Percentiles rank a stretch among this genome's conserved stretches.
Evolutionary conservation across 2,888 invertebrate species (phyloP).

Genomic region (Magallana nippona): DNA sequence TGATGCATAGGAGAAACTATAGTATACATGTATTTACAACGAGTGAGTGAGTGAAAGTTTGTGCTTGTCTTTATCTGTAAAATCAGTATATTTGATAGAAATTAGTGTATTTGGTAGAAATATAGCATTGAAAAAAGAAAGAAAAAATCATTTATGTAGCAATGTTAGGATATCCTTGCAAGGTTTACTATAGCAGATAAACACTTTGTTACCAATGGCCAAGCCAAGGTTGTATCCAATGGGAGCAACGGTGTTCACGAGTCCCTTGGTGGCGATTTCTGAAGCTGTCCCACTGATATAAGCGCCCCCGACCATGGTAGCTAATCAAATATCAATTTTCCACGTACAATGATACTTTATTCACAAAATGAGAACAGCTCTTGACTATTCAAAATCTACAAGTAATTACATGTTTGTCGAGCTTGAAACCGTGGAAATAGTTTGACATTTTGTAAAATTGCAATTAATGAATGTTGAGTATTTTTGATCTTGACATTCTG

Average conservation of each 20-base stretch:
- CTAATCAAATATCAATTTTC: conserved; percentile 37
- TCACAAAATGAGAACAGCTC: too few species aligned
- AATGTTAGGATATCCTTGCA: too few species aligned
- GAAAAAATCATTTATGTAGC: not conserved
- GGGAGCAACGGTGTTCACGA: conserved; percentile 60
- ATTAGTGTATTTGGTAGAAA: not conserved
- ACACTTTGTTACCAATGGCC: conserved; percentile 55
- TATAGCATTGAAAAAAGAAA: not conserved
- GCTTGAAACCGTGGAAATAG: too few species aligned
- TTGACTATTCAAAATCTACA: too few species aligned
- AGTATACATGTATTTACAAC: too few species aligned
- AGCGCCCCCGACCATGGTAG: conserved; percentile 63
- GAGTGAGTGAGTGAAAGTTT: not conserved
- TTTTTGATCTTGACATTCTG: too few species aligned
- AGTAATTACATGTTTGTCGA: too few species aligned
- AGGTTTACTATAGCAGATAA: too few species aligned
- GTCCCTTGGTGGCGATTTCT: conserved; percentile 54
- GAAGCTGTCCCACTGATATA: conserved; percentile 63
- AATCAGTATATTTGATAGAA: not conserved
- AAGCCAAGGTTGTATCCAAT: conserved; percentile 57
- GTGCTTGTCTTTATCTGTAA: not conserved
- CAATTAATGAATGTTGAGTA: too few species aligned
- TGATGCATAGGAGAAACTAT: too few species aligned
- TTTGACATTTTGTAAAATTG: too few species aligned
- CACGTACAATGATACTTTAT: too few species aligned